These are phyloP conservation scores for Mythimna lalbum DNA, from an alignment of 2,888 invertebrate species.

Conservation along the genomic window DNA sequence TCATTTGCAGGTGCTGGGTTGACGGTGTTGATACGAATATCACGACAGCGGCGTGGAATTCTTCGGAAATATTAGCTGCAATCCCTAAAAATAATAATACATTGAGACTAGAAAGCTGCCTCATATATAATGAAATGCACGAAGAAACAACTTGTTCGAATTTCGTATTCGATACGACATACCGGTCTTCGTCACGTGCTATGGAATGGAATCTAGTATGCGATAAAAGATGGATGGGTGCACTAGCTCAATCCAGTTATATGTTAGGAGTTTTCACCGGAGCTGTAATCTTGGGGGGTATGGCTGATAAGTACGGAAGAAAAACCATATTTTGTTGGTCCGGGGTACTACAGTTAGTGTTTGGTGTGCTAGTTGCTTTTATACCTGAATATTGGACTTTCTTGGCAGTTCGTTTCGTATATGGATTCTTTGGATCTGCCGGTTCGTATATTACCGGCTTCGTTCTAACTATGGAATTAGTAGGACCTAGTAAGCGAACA, in stretches of 20 bases:
- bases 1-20: constrained; percentile 90
- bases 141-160: constrained; percentile 78
- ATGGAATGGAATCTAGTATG: constrained; percentile 97
- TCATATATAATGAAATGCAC: constrained; percentile 84
- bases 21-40: constrained; percentile 91
- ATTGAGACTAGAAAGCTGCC: constrained; percentile 92
- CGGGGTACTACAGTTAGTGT: constrained; percentile 93
- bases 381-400: constrained; percentile 94
- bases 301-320: constrained; percentile 96
- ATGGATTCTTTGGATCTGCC: constrained; percentile 96
- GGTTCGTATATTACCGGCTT: constrained; percentile 93
- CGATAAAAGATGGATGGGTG: constrained; percentile 94
- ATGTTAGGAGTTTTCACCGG: constrained; percentile 97
- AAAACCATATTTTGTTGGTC: constrained; percentile 96
- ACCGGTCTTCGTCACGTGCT: constrained; percentile 93
- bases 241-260: constrained; percentile 94
- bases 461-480: constrained; percentile 95
- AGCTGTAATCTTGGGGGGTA: constrained; percentile 94
- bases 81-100: constrained; percentile 87
- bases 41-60: constrained; percentile 90
- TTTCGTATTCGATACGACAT: constrained; percentile 94
- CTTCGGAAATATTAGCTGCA: constrained; percentile 87
- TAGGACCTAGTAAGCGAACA: constrained; percentile 95
- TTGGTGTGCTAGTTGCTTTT: constrained; percentile 94
- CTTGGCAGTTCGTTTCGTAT: constrained; percentile 92